A percentile compares a stretch with the other conserved stretches of the same genome.
Evolutionary conservation across 92 coral and sea anemone species (phyloP).

Genomic region (Pocillopora meandrina): DNA sequence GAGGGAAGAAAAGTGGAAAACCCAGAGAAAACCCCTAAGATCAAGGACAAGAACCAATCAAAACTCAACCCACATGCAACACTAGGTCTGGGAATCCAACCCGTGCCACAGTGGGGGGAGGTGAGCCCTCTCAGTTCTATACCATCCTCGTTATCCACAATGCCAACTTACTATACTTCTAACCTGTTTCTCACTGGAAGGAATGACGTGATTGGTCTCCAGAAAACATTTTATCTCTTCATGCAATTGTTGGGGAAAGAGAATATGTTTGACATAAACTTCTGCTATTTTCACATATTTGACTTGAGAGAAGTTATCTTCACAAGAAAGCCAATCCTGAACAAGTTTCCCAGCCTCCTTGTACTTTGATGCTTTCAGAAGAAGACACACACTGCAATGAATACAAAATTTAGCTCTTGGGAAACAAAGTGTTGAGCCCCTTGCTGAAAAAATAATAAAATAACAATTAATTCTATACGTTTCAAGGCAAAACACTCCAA

Average conservation of each 20-base stretch:
- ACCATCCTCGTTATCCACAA: too few relatives aligned
- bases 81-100: too few relatives aligned
- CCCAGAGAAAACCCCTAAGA: too few relatives aligned
- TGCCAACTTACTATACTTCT: not conserved
- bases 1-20: too few relatives aligned
- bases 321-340: slow-evolving; percentile 51
- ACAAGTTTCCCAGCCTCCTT: slow-evolving; percentile 36
- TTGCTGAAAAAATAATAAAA: not conserved
- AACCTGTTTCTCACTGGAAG: slow-evolving; percentile 30
- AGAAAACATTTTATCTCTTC: slow-evolving; percentile 14
- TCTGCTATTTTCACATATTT: slow-evolving; percentile 14
- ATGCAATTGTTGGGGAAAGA: slow-evolving; percentile 20
- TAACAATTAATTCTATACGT: not conserved
- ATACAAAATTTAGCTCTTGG: not conserved
- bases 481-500: not conserved
- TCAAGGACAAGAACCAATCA: too few relatives aligned
- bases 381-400: slow-evolving; percentile 29
- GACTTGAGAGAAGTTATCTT: slow-evolving; percentile 16
- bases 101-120: too few relatives aligned
- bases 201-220: slow-evolving; percentile 12
- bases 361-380: slow-evolving; percentile 33
- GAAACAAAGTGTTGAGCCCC: not conserved
- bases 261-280: slow-evolving; percentile 32
- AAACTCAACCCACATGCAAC: too few relatives aligned
- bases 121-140: too few relatives aligned